phyloP scores from a whole-genome alignment of 2,888 invertebrate genomes.

The Lacanobia oleracea region DNA sequence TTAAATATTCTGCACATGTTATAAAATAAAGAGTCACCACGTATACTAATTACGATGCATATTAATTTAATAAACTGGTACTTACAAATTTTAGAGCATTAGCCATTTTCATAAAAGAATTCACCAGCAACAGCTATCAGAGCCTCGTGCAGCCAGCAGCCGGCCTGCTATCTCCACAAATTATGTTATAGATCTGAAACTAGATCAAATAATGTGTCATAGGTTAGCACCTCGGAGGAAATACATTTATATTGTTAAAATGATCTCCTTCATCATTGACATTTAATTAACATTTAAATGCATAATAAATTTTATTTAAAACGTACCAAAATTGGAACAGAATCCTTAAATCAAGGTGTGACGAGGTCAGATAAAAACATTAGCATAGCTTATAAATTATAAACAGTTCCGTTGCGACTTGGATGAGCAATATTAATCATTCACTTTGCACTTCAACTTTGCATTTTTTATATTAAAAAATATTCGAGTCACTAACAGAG shows the following conservation, averaged over 20 bases:
- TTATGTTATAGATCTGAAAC: slow-evolving; percentile 84
- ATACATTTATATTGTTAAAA: slow-evolving; percentile 79
- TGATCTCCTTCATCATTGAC: slow-evolving; percentile 82
- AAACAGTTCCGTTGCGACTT: slow-evolving; percentile 72
- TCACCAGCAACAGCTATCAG: slow-evolving; percentile 58
- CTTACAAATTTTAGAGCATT: slow-evolving; percentile 76
- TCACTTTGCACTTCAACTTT: slow-evolving; percentile 71
- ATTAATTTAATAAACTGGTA: slow-evolving; percentile 62
- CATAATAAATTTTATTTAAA: slow-evolving; percentile 84
- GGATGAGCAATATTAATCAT: slow-evolving; percentile 69
- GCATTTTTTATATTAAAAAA: slow-evolving; percentile 67
- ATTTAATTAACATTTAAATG: slow-evolving; percentile 87
- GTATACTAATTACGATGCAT: slow-evolving; percentile 33
- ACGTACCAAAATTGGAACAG: slow-evolving; percentile 86
- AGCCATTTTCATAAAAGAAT: slow-evolving; percentile 68
- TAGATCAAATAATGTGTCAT: slow-evolving; percentile 80
- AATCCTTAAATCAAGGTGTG: slow-evolving; percentile 84
- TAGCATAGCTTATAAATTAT: slow-evolving; percentile 82
- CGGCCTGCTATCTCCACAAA: slow-evolving; percentile 78
- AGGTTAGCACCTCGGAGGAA: slow-evolving; percentile 77
- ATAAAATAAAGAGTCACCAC: slow-evolving; percentile 18
- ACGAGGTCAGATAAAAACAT: slow-evolving; percentile 83
- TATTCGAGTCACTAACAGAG: slow-evolving; percentile 65
- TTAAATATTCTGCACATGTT: slow-evolving; percentile 19
- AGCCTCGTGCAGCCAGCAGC: slow-evolving; percentile 68